These are phyloP conservation scores for Drosophila hamatofila DNA, from an alignment of 2,888 invertebrate species.

Conservation along the genomic window DNA sequence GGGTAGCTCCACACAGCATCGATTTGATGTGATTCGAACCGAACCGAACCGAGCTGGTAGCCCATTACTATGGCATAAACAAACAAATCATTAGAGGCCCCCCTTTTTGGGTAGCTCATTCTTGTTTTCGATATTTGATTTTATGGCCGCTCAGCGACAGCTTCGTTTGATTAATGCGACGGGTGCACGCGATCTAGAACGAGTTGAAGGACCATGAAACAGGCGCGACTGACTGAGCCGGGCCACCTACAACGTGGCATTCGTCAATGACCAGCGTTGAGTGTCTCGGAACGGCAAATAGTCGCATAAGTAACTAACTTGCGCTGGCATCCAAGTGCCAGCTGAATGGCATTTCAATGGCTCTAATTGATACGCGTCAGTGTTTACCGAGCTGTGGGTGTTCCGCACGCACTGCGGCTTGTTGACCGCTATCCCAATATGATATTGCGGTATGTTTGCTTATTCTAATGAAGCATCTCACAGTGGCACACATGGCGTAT, in stretches of 20 bases:
- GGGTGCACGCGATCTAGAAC: slow-evolving; percentile 71
- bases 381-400: slow-evolving; percentile 77
- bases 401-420: slow-evolving; percentile 63
- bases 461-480: slow-evolving; percentile 71
- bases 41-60: slow-evolving; percentile 38
- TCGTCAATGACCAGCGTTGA: slow-evolving; percentile 62
- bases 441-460: slow-evolving; percentile 56
- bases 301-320: slow-evolving; percentile 63
- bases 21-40: not conserved
- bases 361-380: slow-evolving; percentile 75
- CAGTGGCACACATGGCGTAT: slow-evolving; percentile 40
- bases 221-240: slow-evolving; percentile 16
- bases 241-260: slow-evolving; percentile 73
- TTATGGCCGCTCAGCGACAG: slow-evolving; percentile 18
- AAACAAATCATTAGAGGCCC: slow-evolving; percentile 69
- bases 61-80: slow-evolving; percentile 66
- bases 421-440: slow-evolving; percentile 64
- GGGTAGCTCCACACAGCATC: not conserved
- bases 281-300: slow-evolving; percentile 61
- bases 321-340: slow-evolving; percentile 20
- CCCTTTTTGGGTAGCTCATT: slow-evolving; percentile 32
- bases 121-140: slow-evolving; percentile 39
- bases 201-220: slow-evolving; percentile 38
- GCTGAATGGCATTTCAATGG: slow-evolving; percentile 26
- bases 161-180: slow-evolving; percentile 67